Conservation (phyloP, 2,797 vertebrate species). For the Tapirus indicus region DNA sequence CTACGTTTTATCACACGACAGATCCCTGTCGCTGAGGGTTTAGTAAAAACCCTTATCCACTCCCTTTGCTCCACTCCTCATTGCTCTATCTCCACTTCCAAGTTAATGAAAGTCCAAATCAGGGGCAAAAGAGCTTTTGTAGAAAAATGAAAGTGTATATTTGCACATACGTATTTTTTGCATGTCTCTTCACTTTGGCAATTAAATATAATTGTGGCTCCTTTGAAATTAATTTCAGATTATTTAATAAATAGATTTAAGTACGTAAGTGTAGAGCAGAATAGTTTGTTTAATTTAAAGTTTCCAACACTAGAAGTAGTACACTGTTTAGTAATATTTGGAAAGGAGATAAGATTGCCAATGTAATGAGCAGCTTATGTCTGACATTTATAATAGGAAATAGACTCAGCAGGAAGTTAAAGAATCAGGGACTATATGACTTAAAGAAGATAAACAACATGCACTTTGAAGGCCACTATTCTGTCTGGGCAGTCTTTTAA, state of each 20-base stretch:
- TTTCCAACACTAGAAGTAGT: background rate
- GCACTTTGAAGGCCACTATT: background rate
- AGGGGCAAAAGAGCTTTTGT: background rate
- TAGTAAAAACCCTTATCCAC: background rate
- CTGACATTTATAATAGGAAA: constrained; percentile 39
- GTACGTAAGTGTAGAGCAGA: background rate
- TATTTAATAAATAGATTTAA: constrained; percentile 48
- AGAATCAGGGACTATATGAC: background rate
- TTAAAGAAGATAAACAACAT: constrained; percentile 17
- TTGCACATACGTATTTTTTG: background rate
- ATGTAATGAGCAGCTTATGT: background rate
- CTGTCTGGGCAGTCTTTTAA: constrained; percentile 42
- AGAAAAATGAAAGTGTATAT: background rate
- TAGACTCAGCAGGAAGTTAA: constrained; percentile 12
- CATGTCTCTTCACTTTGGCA: constrained; percentile 27
- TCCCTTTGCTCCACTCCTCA: background rate
- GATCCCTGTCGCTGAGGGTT: background rate
- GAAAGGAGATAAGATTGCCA: background rate
- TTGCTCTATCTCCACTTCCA: background rate
- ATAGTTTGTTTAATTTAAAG: constrained; percentile 20
- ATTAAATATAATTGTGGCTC: background rate
- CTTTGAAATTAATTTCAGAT: background rate
- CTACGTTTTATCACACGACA: background rate
- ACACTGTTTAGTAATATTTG: constrained; percentile 28
- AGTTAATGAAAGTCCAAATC: background rate